phyloP scores from a whole-genome alignment of 2,888 invertebrate genomes.

The Leptinotarsa haldemani region DNA sequence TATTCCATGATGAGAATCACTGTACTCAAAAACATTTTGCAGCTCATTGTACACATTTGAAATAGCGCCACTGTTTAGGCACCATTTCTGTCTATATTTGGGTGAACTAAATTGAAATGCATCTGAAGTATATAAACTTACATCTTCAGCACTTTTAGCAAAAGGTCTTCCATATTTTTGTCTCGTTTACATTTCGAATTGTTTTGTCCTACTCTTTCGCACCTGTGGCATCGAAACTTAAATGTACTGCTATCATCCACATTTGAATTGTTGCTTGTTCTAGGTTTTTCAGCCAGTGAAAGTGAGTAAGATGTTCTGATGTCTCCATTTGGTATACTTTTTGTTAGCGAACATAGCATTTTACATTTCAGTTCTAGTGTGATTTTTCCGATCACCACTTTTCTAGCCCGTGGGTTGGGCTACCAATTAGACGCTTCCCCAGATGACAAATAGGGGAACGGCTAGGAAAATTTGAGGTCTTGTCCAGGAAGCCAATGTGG shows the following conservation, averaged over 20 bases:
- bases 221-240: not conserved
- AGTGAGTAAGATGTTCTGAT: not conserved
- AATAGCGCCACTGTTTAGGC: not conserved
- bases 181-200: not conserved
- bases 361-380: not conserved
- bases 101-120: not conserved
- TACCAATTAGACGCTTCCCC: no score
- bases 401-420: no score
- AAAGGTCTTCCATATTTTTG: not conserved
- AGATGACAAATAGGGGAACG: no score
- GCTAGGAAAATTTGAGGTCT: no score
- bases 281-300: not conserved
- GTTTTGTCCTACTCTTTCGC: not conserved
- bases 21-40: no score
- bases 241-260: not conserved
- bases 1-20: no score
- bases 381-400: conserved; percentile 45
- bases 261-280: not conserved
- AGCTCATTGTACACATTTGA: no score
- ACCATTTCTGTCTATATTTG: not conserved
- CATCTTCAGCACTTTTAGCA: not conserved
- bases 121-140: not conserved
- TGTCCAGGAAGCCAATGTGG: no score
- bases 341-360: not conserved
- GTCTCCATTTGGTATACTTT: not conserved